Evolutionary conservation across 1,140 invertebrate genomes (phyloP).

Genomic region (Galleria mellonella): DNA sequence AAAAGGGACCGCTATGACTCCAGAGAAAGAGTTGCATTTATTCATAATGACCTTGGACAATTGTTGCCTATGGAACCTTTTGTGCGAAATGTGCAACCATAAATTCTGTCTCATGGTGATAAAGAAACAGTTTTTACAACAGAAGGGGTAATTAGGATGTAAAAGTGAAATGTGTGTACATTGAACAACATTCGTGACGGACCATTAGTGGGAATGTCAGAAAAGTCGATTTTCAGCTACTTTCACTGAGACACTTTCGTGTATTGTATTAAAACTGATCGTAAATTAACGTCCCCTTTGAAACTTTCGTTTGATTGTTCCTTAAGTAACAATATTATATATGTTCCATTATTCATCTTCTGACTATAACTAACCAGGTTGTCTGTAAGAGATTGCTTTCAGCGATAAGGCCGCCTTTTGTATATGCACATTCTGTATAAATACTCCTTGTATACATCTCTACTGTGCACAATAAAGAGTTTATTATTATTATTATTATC

Average conservation of each 20-base stretch:
- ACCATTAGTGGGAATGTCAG: conserved; percentile 18
- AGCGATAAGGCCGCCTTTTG: no score
- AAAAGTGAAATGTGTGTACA: conserved; percentile 60
- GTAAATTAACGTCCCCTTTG: no score
- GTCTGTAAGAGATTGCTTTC: no score
- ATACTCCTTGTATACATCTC: no score
- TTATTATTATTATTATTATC: no score
- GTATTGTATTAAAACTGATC: not conserved
- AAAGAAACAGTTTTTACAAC: conserved; percentile 29
- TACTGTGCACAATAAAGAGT: no score
- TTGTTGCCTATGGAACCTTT: conserved; percentile 26
- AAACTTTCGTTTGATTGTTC: no score
- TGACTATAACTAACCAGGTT: no score
- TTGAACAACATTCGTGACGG: conserved; percentile 44
- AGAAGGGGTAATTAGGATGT: conserved; percentile 62
- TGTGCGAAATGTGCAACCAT: conserved; percentile 41
- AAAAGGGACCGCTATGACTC: conserved; percentile 45
- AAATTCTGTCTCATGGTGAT: conserved; percentile 38
- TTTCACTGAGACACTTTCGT: conserved; percentile 45
- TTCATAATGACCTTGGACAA: conserved; percentile 31
- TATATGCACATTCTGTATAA: no score
- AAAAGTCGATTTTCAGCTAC: conserved; percentile 30
- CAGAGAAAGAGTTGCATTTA: conserved; percentile 63
- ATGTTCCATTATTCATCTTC: no score
- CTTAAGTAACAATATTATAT: no score